Conservation (phyloP, 1,140 invertebrate species). For the Psix sp. region DNA sequence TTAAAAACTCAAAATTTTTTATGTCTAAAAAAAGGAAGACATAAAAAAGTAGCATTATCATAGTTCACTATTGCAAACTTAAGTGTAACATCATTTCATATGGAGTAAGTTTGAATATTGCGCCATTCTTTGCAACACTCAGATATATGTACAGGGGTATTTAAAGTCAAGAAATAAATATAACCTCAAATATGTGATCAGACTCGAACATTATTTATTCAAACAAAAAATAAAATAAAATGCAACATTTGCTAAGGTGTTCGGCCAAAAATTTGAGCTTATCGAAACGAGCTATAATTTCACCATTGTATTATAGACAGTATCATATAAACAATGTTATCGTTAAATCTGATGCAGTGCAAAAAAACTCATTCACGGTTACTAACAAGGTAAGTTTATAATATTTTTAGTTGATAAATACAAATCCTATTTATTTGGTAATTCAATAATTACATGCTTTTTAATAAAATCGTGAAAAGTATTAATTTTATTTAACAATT, state of each 20-base stretch:
- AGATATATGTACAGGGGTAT: not conserved
- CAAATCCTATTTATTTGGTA: too few species aligned
- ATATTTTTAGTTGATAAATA: too few species aligned
- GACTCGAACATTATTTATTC: not conserved
- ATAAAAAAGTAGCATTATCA: too few species aligned
- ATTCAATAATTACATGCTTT: too few species aligned
- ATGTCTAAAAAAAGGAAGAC: too few species aligned
- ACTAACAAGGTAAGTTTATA: constrained; percentile 4
- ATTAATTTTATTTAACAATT: too few species aligned
- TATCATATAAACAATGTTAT: constrained; percentile 9
- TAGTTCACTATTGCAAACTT: too few species aligned
- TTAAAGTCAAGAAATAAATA: constrained; percentile 1
- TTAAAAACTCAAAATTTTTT: too few species aligned
- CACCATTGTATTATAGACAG: not conserved
- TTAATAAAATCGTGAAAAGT: constrained; percentile 7
- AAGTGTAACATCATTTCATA: not conserved
- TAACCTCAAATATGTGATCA: constrained; percentile 15
- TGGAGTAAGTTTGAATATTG: constrained; percentile 4
- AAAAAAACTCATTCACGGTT: not conserved
- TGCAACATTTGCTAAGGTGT: constrained; percentile 65
- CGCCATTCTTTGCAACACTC: constrained; percentile 4
- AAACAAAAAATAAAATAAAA: constrained; percentile 31
- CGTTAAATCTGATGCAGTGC: not conserved
- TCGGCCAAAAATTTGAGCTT: constrained; percentile 46
- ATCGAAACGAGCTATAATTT: constrained; percentile 24